Base-by-base conservation (phyloP, 2,888 invertebrate species). In the Diarsia rubi region DNA sequence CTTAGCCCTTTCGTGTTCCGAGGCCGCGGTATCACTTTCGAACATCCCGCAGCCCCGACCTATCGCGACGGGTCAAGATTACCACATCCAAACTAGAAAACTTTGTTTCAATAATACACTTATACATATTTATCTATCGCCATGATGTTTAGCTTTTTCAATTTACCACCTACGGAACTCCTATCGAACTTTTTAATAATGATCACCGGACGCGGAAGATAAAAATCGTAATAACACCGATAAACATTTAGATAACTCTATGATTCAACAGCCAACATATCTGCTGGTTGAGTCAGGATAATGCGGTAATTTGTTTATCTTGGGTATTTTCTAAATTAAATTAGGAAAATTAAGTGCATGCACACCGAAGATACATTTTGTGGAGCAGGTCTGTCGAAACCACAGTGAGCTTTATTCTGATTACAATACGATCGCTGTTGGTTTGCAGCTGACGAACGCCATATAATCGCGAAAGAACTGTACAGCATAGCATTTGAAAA, bases 81-180 rank as follows among this genome's bases (percentile, higher is more conserved):
- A 37, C 5, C 16, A 45, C 8, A 6, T 19, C 3, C 9, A 49
- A 52, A 52, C n/a, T 52, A 11, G 49, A 52, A 9, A 11, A n/a
- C 52, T n/a, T 52, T 37, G 37, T 37, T 37, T 37, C 4, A 3
- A 31, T 3, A 4, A 4, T 2, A 31, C 2, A 31, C 31, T 31
- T 31, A 31, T 31, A 31, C 31, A 3, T 31, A 31, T 31, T 64
- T 44, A 44, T 11, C 24, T 24, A 42, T 44, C 64, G 21, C 21
- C 11, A 45, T n/a, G 1, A 37, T n/a, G 8, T 49, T n/a, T 11
- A 27, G 11, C 0, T 2, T 65, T 37, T 65, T 8, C 24, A 12
- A 49, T 31, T 1, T 31, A 42, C 42, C n/a, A 42, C 9, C 9
- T 44, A 74, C 74, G 67, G 45, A 74, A 77, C 45, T 19, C 21